Conservation (phyloP, 2,888 invertebrate species). For the Congeria kusceri region DNA sequence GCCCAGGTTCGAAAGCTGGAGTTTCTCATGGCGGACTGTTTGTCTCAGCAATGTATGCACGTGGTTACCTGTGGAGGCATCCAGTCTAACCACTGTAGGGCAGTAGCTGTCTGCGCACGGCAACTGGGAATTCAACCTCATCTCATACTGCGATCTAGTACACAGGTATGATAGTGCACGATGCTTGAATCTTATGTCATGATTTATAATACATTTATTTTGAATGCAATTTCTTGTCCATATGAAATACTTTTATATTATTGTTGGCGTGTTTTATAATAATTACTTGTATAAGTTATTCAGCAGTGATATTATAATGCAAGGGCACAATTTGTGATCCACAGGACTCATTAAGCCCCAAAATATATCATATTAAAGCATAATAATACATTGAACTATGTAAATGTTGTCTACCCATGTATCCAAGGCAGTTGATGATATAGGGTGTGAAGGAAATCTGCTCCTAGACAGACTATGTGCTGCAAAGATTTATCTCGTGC, state of each 20-base stretch:
- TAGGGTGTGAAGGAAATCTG: slow-evolving; percentile 75
- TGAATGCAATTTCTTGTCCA: no score
- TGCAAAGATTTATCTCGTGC: slow-evolving; percentile 74
- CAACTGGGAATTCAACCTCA: slow-evolving; percentile 77
- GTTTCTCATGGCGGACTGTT: slow-evolving; percentile 82
- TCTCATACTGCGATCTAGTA: slow-evolving; percentile 73
- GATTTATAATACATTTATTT: neutral
- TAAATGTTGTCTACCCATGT: no score
- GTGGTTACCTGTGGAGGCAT: slow-evolving; percentile 81
- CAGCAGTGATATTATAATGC: no score
- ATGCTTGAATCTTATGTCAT: no score
- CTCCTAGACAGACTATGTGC: slow-evolving; percentile 75
- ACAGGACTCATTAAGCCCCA: no score
- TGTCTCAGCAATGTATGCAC: slow-evolving; percentile 74
- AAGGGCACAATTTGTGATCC: no score
- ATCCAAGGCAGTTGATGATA: slow-evolving; percentile 48
- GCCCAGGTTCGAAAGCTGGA: slow-evolving; percentile 81
- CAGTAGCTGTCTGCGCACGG: slow-evolving; percentile 75
- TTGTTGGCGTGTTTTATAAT: no score
- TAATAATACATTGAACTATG: no score
- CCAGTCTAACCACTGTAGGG: slow-evolving; percentile 82
- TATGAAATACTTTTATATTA: no score
- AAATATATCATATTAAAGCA: no score
- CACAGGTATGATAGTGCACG: slow-evolving; percentile 65
- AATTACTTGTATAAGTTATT: no score